These are phyloP conservation scores for Larimichthys polyactis DNA, from an alignment of 2,113 vertebrate genomes.

Conservation along the genomic window DNA sequence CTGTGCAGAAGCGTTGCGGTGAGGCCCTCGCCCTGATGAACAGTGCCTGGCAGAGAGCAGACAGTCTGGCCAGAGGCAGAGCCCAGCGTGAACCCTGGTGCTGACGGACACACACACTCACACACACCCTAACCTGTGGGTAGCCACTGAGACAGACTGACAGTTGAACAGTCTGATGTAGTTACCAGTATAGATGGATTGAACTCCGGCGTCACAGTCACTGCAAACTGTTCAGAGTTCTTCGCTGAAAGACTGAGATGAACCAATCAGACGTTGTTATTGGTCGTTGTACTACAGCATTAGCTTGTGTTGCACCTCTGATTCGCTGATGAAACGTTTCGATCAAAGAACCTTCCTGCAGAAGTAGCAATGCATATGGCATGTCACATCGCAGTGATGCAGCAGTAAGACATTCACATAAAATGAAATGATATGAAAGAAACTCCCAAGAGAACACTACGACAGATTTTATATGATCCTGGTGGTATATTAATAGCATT, in stretches of 20 bases:
- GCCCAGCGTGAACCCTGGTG: constrained; percentile 96
- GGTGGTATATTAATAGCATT: background rate
- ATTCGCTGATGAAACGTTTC: constrained; percentile 14
- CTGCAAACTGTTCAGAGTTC: background rate
- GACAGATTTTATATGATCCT: background rate
- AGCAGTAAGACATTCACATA: background rate
- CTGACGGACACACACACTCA: constrained; percentile 65
- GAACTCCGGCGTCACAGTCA: background rate
- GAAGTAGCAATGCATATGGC: constrained; percentile 7
- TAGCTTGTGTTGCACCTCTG: constrained; percentile 1
- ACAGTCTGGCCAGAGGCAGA: constrained; percentile 94
- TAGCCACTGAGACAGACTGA: constrained; percentile 1
- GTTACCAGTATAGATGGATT: background rate
- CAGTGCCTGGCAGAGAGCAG: constrained; percentile 94
- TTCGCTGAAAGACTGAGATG: background rate
- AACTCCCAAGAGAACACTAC: background rate
- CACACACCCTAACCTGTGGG: background rate
- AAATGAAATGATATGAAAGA: background rate
- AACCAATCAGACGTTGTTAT: background rate
- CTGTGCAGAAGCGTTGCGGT: constrained; percentile 88
- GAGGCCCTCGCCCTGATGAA: constrained; percentile 92
- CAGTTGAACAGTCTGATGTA: background rate
- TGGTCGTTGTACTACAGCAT: background rate
- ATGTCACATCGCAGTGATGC: background rate
- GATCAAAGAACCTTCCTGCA: constrained; percentile 13